These are phyloP conservation scores for Pterostichus niger DNA, from an alignment of 2,888 invertebrate genomes.

Conservation along the genomic window DNA sequence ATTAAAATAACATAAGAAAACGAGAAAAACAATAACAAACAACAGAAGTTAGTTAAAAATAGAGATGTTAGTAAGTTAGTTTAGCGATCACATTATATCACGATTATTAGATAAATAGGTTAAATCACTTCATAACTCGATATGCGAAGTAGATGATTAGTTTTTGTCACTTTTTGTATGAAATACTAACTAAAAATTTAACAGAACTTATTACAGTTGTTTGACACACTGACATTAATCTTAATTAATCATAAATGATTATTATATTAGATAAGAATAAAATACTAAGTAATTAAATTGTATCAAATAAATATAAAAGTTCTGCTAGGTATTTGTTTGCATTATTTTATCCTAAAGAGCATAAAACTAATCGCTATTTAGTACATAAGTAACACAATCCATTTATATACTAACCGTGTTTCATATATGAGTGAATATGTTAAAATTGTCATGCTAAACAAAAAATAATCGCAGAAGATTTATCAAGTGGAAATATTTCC, in stretches of 20 bases:
- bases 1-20: conserved; percentile 45
- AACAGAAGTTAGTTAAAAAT: conserved; percentile 45
- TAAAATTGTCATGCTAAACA: not conserved
- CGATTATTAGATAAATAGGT: conserved; percentile 40
- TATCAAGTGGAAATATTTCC: not conserved
- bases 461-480: not conserved
- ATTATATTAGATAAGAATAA: too few species aligned
- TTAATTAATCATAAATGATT: too few species aligned
- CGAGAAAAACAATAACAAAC: conserved; percentile 54
- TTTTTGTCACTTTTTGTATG: not conserved
- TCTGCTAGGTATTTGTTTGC: not conserved
- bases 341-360: not conserved
- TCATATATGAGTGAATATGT: not conserved
- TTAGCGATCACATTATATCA: conserved; percentile 45
- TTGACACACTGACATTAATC: too few species aligned
- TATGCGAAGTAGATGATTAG: not conserved
- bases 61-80: conserved; percentile 18
- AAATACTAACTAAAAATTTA: too few species aligned
- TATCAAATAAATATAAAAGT: too few species aligned
- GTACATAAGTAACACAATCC: conserved; percentile 18
- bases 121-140: not conserved
- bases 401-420: conserved; percentile 39
- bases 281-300: too few species aligned
- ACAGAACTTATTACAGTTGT: too few species aligned
- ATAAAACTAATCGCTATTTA: not conserved